phyloP scores from a whole-genome alignment of 2,888 invertebrate species.

The Temnothorax rugatulus region DNA sequence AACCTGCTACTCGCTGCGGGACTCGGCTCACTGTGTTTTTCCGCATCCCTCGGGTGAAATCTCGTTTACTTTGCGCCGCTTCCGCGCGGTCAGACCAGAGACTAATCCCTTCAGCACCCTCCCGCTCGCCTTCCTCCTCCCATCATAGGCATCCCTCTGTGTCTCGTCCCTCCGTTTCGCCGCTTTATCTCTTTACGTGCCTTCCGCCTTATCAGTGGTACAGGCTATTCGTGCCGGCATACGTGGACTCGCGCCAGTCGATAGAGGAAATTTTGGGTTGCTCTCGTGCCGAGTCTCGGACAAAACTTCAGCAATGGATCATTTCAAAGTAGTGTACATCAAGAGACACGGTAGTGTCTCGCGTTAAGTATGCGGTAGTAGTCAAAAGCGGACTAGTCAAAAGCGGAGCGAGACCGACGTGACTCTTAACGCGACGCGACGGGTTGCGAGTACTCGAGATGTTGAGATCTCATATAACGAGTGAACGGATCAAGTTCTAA shows the following conservation, averaged over 20 bases:
- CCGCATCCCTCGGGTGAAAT: slow-evolving; percentile 51
- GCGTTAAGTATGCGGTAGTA: no score
- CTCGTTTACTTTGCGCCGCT: slow-evolving; percentile 54
- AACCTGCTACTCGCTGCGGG: slow-evolving; percentile 42
- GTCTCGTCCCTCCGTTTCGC: slow-evolving; percentile 70
- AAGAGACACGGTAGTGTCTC: no score
- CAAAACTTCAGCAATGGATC: no score
- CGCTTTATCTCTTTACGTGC: slow-evolving; percentile 76
- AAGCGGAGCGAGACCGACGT: no score
- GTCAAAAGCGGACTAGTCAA: no score
- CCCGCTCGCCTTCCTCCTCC: slow-evolving; percentile 43
- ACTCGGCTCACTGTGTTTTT: slow-evolving; percentile 36
- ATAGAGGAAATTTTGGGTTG: slow-evolving; percentile 62
- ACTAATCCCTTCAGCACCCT: slow-evolving; percentile 15
- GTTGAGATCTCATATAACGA: no score
- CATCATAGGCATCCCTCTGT: slow-evolving; percentile 61
- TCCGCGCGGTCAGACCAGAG: slow-evolving; percentile 45
- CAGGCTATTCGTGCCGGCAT: slow-evolving; percentile 65
- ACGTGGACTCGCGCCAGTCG: slow-evolving; percentile 64
- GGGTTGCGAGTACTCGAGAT: no score
- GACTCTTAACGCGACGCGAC: no score
- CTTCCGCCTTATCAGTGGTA: slow-evolving; percentile 75
- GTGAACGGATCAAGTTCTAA: no score
- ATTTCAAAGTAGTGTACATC: no score
- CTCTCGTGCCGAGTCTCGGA: background rate